Conservation (phyloP, 2,797 vertebrate species). For the Coccyzus lansbergi region DNA sequence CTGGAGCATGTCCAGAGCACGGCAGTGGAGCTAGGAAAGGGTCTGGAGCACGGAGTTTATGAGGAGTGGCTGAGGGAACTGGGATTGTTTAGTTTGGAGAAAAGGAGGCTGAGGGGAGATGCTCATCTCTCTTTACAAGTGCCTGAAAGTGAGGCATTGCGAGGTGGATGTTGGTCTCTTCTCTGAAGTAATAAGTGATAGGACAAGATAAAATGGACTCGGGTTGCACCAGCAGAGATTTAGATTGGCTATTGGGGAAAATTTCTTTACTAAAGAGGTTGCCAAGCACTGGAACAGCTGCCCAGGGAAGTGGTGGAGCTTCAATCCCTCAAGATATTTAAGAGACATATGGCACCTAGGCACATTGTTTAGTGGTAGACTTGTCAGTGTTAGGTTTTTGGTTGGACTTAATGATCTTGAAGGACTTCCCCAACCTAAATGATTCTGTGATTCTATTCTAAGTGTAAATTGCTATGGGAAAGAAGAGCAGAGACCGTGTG, state of each 20-base stretch:
- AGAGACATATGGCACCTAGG: fast-evolving
- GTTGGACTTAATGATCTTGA: not conserved
- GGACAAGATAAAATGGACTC: not conserved
- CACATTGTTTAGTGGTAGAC: not conserved
- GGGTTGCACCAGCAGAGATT: not conserved
- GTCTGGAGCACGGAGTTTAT: not conserved
- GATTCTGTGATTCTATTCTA: fast-evolving
- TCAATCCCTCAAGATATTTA: not conserved
- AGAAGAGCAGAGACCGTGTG: not conserved
- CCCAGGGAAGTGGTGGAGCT: not conserved
- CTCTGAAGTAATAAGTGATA: not conserved
- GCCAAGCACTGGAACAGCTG: not conserved
- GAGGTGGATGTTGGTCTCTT: fast-evolving
- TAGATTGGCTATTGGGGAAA: not conserved
- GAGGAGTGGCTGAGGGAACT: not conserved
- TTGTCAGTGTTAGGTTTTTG: not conserved
- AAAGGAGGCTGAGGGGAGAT: not conserved
- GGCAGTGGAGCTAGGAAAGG: fast-evolving
- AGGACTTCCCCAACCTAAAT: not conserved
- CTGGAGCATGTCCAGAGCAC: fast-evolving
- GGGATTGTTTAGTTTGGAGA: fast-evolving
- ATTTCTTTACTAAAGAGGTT: fast-evolving
- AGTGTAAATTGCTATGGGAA: not conserved
- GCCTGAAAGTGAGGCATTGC: not conserved
- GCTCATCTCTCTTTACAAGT: not conserved